Evolutionary conservation across 2,888 invertebrate genomes (phyloP), one percentile per base, ranked within the genome.

Genomic region (Coremacera marginata): DNA sequence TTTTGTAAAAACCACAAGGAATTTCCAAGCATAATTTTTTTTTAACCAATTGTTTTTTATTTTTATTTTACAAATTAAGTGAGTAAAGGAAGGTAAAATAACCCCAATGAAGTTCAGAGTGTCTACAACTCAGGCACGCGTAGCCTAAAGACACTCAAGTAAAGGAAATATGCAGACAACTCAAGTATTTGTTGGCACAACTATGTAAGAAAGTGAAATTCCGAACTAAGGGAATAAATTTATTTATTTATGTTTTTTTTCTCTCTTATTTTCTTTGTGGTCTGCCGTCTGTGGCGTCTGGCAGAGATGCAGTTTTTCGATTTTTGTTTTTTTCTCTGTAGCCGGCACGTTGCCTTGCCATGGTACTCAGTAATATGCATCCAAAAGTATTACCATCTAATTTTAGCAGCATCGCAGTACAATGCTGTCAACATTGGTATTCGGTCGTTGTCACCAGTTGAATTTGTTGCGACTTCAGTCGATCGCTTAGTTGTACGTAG

Each of bases 371-470:
- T 51, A 25, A 51, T 31, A 68, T 68, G 25, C n/a, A 51, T 68
- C 68, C 11, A 22, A 16, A 14, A 16, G 68, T 25, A 9, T 25
- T 11, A 34, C 57, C 31, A 37, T 71, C 60, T 71, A 71, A 71
- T 60, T 60, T 60, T 71, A 71, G 71, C 25, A 19, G 44, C 71
- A 16, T 37, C 11, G 1, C 71, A 55, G 71, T 71, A 11, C 60
- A 71, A 71, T 22, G 34, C 37, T 60, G 71, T 71, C 71, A 71
- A 60, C 71, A 70, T 68, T 19, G 60, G 44, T 44, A 60, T 71
- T 60, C 57, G 57, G 57, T 25, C 71, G 71, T 60, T 57, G 37
- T 71, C 55, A 19, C 70, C 52, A 70, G 70, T 55, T 60, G 22
- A 16, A 19, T 55, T 25, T 71, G 19, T 60, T 70, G n/a, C 22